These are phyloP conservation scores for Pyxicephalus adspersus DNA, from an alignment of 2,113 vertebrate genomes.

Conservation along the genomic window DNA sequence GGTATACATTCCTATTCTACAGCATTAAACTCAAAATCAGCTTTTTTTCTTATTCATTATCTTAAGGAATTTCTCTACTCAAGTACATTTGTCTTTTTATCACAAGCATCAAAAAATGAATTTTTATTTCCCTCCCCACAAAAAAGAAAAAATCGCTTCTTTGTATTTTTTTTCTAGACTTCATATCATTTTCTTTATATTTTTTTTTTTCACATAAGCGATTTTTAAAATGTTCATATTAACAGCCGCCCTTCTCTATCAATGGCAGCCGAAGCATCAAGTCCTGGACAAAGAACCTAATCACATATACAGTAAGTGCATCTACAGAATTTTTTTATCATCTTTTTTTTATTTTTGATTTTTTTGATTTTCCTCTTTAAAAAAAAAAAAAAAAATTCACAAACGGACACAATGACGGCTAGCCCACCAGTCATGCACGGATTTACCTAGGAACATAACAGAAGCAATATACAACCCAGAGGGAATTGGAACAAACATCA, in stretches of 20 bases:
- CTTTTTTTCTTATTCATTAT: constrained; percentile 77
- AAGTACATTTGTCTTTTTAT: constrained; percentile 83
- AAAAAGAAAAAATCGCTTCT: constrained; percentile 66
- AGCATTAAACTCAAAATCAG: constrained; percentile 94
- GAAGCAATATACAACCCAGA: constrained; percentile 95
- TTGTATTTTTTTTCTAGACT: constrained; percentile 68
- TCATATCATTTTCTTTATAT: constrained; percentile 66
- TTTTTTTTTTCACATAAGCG: constrained; percentile 72
- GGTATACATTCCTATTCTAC: constrained; percentile 98
- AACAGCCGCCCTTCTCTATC: constrained; percentile 72
- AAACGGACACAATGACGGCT: constrained; percentile 94
- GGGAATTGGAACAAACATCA: constrained; percentile 83
- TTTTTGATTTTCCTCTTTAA: constrained; percentile 72
- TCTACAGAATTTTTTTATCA: constrained; percentile 82
- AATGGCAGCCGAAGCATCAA: constrained; percentile 81
- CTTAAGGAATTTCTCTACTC: constrained; percentile 89
- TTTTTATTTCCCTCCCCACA: constrained; percentile 72
- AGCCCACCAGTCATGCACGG: constrained; percentile 95
- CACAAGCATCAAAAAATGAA: constrained; percentile 90
- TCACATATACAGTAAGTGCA: constrained; percentile 94
- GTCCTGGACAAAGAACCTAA: constrained; percentile 84
- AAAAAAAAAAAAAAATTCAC: constrained; percentile 87
- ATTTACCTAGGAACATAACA: constrained; percentile 92
- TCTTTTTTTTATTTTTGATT: constrained; percentile 70
- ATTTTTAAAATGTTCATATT: constrained; percentile 74